Percentiles rank a stretch among this genome's conserved stretches.
Conservation (phyloP, 2,797 vertebrate species). For the Acrossocheilus fasciatus region DNA sequence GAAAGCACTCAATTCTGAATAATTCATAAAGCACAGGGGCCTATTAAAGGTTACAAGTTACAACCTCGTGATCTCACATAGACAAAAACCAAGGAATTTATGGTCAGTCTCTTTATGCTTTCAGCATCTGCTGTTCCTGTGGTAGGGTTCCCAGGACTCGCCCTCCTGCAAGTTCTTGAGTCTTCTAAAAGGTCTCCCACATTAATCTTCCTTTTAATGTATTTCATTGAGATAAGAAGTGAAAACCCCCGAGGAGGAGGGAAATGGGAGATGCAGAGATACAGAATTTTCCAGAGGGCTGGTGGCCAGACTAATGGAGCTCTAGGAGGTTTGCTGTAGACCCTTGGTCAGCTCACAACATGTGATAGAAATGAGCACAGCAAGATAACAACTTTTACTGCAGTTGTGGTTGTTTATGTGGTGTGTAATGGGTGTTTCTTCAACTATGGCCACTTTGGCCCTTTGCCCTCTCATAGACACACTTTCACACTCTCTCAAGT, state of each 20-base stretch:
- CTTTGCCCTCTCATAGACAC: not conserved
- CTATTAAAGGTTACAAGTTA: slow-evolving; percentile 32
- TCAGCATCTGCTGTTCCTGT: slow-evolving; percentile 42
- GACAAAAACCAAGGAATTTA: slow-evolving; percentile 34
- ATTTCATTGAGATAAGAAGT: slow-evolving; percentile 72
- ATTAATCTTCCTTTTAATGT: slow-evolving; percentile 77
- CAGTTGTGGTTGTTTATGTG: slow-evolving; percentile 5
- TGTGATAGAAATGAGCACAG: slow-evolving; percentile 50
- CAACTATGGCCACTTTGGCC: not conserved
- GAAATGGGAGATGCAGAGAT: slow-evolving; percentile 69
- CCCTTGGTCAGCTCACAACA: slow-evolving; percentile 48
- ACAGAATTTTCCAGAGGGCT: slow-evolving; percentile 55
- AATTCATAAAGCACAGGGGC: slow-evolving; percentile 33
- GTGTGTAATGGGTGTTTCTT: slow-evolving; percentile 29
- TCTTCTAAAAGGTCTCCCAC: slow-evolving; percentile 68
- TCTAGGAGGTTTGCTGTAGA: slow-evolving; percentile 62
- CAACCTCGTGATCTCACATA: slow-evolving; percentile 37
- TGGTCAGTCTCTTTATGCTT: slow-evolving; percentile 31
- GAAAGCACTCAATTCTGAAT: slow-evolving; percentile 24
- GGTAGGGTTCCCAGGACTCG: slow-evolving; percentile 64
- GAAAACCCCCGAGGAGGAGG: slow-evolving; percentile 67
- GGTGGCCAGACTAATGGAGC: slow-evolving; percentile 60
- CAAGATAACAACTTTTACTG: slow-evolving; percentile 33
- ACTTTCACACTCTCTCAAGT: not conserved
- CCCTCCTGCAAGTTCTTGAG: slow-evolving; percentile 62